Base-by-base conservation (phyloP, 2,797 vertebrate genomes). In the Parotocinclus haroldoi region DNA sequence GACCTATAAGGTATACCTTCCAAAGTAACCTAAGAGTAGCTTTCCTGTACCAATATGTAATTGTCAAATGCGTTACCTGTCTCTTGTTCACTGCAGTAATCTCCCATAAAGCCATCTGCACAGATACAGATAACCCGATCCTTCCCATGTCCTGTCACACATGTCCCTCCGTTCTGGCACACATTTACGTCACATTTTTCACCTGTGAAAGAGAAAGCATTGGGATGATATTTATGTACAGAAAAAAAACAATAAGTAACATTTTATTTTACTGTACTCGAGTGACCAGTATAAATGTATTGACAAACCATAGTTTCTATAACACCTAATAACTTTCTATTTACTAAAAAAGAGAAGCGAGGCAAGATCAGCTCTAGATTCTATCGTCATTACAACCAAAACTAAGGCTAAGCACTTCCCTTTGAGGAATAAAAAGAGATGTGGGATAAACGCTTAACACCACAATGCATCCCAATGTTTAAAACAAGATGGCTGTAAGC, bases 151-250 rank as follows among this genome's bases (percentile, higher is more conserved):
- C 84, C 79, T 0, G 82, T 86, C 76, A 96, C 82, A 79, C 96
- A 99, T 10, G 94, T 96, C 9, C 94, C 96, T 60, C 95, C 95
- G 0, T 98, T 96, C 72, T 82, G 80, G 83, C 96, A 99, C 39
- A 86, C 50, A 50, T 94, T 93, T 55, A 91, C 88, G 0, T 92
- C 72, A 37, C 96, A 98, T 81, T 85, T 85, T 64, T 96, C 94
- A 79, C 89, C 96, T 99, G 82, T 18, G 62, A 72, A 80, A 14
- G 45, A 45, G 63, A 10, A 66, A 53, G 59, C 3, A 14, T 11
- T 55, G 16, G 2, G 5, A 27, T n/a, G n/a, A n/a, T n/a, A n/a
- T 27, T 5, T 27, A 5, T 27, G 2, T 2, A 27, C 2, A 27
- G 27, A 27, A 27, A 27, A 27, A 27, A 2, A 27, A 27, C 27